Percentiles rank a stretch among this genome's conserved stretches.
These are phyloP conservation scores for Drosophila silvestris DNA, from an alignment of 2,888 invertebrate genomes.

Conservation along the genomic window DNA sequence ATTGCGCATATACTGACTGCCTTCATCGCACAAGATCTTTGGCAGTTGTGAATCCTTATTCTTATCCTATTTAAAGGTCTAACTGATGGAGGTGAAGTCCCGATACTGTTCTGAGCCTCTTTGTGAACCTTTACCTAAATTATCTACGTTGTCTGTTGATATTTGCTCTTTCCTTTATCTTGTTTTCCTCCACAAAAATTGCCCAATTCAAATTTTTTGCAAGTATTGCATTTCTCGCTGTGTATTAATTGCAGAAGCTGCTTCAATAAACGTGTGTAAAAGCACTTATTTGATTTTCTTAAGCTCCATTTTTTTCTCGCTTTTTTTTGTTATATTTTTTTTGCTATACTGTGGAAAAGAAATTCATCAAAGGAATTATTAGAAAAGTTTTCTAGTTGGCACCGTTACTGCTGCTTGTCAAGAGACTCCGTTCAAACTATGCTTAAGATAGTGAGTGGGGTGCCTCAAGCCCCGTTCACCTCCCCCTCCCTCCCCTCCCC, in stretches of 20 bases:
- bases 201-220: background rate
- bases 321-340: background rate
- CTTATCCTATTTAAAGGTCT: background rate
- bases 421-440: slow-evolving; percentile 42
- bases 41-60: background rate
- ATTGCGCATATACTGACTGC: background rate
- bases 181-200: background rate
- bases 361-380: slow-evolving; percentile 73
- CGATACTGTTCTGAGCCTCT: background rate
- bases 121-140: background rate
- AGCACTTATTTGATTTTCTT: slow-evolving; percentile 1
- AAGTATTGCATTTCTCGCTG: background rate
- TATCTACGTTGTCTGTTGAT: background rate
- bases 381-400: slow-evolving; percentile 74
- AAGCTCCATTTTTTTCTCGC: background rate
- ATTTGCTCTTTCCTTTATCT: background rate
- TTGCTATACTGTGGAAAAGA: slow-evolving; percentile 22
- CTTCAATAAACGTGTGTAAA: background rate
- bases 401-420: slow-evolving; percentile 40
- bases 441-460: slow-evolving; percentile 8
- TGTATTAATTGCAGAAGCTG: background rate
- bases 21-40: background rate
- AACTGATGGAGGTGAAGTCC: background rate
- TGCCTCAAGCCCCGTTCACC: slow-evolving; percentile 1
- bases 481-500: background rate